Percentiles rank a stretch among this genome's conserved stretches.
Evolutionary conservation across 2,113 vertebrate genomes (phyloP).

Genomic region (Typhlomys cinereus): DNA sequence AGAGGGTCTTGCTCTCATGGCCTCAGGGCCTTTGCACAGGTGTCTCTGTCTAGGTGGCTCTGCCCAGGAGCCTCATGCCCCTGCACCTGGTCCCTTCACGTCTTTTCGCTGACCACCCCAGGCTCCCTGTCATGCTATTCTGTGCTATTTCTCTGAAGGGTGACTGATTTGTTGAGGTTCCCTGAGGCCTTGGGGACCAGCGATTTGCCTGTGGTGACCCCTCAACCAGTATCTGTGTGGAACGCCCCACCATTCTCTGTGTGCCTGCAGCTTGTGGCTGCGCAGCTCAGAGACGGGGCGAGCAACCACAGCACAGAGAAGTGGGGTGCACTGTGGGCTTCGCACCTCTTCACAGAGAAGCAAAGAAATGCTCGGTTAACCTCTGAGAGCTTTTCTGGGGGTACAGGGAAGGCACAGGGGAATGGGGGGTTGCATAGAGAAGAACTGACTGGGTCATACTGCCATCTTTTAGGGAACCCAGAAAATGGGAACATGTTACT

Average conservation of each 20-base stretch:
- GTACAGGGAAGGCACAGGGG: background rate
- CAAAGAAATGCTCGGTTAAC: fast-evolving
- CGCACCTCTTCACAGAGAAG: background rate
- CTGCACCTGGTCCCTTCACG: too few species aligned
- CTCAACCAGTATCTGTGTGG: background rate
- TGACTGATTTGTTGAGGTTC: background rate
- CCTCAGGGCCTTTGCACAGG: background rate
- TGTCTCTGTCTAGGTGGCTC: background rate
- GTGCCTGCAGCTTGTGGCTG: fast-evolving
- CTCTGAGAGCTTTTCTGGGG: background rate
- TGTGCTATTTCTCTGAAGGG: too few species aligned
- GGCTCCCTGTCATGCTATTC: too few species aligned
- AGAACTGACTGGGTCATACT: fast-evolving
- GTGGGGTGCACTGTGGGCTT: background rate
- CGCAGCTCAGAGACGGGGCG: background rate
- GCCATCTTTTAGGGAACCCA: background rate
- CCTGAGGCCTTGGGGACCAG: background rate
- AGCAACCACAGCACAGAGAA: background rate
- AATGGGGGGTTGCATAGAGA: too few species aligned
- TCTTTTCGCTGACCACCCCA: background rate
- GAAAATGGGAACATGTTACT: background rate
- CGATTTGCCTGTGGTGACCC: fast-evolving
- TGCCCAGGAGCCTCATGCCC: fast-evolving
- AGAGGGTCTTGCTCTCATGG: background rate
- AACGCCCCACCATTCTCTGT: background rate